Evolutionary conservation across 2,888 invertebrate species (phyloP).

Genomic region (Drosophila lutescens): DNA sequence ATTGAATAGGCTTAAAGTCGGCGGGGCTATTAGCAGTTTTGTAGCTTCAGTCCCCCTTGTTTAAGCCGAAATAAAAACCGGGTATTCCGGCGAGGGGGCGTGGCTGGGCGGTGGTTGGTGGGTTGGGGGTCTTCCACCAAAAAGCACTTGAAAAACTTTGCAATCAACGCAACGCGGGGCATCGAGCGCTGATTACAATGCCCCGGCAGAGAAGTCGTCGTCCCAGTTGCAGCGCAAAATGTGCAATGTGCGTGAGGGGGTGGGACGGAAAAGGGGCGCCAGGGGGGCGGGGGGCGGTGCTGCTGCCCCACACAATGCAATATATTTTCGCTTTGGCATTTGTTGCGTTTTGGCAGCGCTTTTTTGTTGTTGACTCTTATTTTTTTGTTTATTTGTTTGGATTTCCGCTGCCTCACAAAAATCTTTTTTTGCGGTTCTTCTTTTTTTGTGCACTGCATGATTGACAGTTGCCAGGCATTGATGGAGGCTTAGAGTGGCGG

Average conservation of each 20-base stretch:
- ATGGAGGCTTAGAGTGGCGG: constrained; percentile 22
- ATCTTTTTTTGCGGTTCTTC: constrained; percentile 33
- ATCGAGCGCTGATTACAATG: constrained; percentile 70
- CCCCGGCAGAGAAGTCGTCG: constrained; percentile 32
- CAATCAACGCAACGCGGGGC: constrained; percentile 68
- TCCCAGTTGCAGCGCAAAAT: constrained; percentile 58
- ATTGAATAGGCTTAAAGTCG: constrained; percentile 22
- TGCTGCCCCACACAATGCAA: constrained; percentile 48
- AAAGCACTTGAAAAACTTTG: constrained; percentile 76
- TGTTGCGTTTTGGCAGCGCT: constrained; percentile 62
- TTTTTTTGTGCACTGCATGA: constrained; percentile 46
- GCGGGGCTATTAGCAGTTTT: constrained; percentile 54
- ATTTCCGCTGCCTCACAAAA: constrained; percentile 40
- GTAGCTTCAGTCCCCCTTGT: constrained; percentile 13
- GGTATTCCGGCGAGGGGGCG: neutral
- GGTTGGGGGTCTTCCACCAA: constrained; percentile 14
- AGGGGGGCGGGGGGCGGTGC: no score
- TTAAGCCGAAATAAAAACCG: constrained; percentile 33
- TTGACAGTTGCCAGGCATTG: constrained; percentile 50
- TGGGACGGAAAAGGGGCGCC: neutral
- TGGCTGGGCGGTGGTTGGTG: neutral
- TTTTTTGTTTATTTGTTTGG: constrained; percentile 34
- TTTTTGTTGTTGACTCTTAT: constrained; percentile 31
- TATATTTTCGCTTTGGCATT: constrained; percentile 68
- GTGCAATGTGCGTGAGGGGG: constrained; percentile 72